phyloP scores from a whole-genome alignment of 2,113 vertebrate genomes.

The Phalacrocorax pelagicus region DNA sequence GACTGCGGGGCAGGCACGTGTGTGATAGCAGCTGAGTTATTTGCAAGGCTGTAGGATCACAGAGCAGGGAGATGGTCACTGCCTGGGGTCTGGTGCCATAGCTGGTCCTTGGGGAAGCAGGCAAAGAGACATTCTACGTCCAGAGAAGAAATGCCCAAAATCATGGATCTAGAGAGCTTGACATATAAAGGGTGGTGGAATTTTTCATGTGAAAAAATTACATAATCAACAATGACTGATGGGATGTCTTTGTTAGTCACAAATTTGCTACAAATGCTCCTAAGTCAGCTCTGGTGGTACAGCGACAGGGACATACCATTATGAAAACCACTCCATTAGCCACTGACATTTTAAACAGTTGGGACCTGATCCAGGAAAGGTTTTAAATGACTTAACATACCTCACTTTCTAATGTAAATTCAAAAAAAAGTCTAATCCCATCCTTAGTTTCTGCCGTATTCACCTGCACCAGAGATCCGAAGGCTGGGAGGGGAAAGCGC shows the following conservation, averaged over 20 bases:
- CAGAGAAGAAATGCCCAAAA: background rate
- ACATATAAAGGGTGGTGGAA: background rate
- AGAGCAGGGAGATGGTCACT: background rate
- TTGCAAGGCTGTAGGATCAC: background rate
- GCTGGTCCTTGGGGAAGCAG: background rate
- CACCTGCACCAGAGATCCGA: background rate
- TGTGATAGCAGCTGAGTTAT: background rate
- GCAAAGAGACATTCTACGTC: background rate
- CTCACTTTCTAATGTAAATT: background rate
- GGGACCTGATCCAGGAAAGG: background rate
- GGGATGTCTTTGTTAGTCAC: background rate
- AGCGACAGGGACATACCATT: background rate
- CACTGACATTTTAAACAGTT: constrained; percentile 21
- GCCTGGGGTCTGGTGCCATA: background rate
- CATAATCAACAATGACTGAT: background rate
- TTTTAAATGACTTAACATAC: background rate
- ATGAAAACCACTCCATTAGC: background rate
- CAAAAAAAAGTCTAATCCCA: background rate
- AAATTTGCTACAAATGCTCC: background rate
- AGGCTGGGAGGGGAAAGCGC: background rate
- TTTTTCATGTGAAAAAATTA: background rate
- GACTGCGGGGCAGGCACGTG: background rate
- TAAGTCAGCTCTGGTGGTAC: background rate
- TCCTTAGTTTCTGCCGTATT: background rate
- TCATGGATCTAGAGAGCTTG: background rate